Conservation (phyloP, 2,888 invertebrate species). For the Petrolisthes cinctipes region DNA sequence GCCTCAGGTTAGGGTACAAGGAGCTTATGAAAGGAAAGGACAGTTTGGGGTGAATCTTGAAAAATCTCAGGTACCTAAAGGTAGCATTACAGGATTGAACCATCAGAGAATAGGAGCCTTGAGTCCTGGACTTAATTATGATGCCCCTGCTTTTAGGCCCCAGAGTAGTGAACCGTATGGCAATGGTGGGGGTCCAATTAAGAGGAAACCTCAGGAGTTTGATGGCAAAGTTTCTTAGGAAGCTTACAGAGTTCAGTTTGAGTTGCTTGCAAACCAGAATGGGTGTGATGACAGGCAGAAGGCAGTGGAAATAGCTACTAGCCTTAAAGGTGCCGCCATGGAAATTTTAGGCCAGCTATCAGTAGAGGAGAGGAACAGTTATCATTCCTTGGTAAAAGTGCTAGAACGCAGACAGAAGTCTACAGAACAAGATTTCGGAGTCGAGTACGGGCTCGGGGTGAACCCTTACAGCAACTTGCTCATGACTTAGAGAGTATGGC, state of each 20-base stretch:
- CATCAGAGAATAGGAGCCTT: background rate
- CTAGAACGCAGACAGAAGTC: background rate
- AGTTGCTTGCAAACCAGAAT: background rate
- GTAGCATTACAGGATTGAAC: background rate
- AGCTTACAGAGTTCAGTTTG: background rate
- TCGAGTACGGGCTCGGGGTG: background rate
- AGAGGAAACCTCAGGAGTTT: background rate
- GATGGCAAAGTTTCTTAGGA: conserved; percentile 3
- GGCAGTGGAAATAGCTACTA: background rate
- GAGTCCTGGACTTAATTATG: background rate
- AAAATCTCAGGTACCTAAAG: background rate
- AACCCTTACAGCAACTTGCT: background rate
- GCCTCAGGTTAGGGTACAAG: too few species aligned
- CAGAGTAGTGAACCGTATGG: background rate
- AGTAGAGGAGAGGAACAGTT: background rate
- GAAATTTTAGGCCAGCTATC: background rate
- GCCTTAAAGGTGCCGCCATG: background rate
- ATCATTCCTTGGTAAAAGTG: background rate
- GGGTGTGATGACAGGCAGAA: background rate
- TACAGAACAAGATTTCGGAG: background rate
- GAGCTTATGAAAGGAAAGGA: too few species aligned
- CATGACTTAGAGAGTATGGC: conserved; percentile 5
- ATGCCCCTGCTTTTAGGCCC: background rate
- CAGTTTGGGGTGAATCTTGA: background rate
- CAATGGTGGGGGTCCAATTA: background rate